Percentiles rank a stretch among this genome's conserved stretches.
Evolutionary conservation across 2,888 invertebrate species (phyloP).

Genomic region (Acanthosepion pharaonis): DNA sequence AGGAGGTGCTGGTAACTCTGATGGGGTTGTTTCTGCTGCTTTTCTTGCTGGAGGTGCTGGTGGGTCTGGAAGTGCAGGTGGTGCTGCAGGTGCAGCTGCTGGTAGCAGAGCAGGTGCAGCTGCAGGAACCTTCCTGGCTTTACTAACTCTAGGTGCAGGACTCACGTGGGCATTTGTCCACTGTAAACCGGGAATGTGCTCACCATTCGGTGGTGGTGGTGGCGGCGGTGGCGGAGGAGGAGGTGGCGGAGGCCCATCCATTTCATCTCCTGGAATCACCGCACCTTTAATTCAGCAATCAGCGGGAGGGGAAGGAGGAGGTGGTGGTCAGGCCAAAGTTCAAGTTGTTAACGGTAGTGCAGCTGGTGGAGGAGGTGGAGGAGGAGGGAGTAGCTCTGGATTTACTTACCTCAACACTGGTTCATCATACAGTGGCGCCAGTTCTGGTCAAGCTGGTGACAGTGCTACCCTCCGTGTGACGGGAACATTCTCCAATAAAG

Average conservation of each 20-base stretch:
- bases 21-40: neutral
- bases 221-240: conserved; percentile 59
- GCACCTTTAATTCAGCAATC: conserved; percentile 48
- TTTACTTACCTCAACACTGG: conserved; percentile 49
- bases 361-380: conserved; percentile 56
- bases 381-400: conserved; percentile 49
- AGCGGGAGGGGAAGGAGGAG: conserved; percentile 51
- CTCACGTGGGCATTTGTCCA: conserved; percentile 67
- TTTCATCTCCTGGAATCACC: conserved; percentile 43
- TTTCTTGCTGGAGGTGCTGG: neutral
- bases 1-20: neutral
- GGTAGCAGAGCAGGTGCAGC: conserved; percentile 50
- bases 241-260: conserved; percentile 55
- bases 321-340: conserved; percentile 55
- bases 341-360: conserved; percentile 52
- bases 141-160: conserved; percentile 54
- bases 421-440: neutral
- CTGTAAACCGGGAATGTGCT: conserved; percentile 68
- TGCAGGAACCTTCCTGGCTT: conserved; percentile 58
- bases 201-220: conserved; percentile 52
- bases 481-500: conserved; percentile 66
- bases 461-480: conserved; percentile 66
- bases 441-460: conserved; percentile 58
- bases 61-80: conserved; percentile 51
- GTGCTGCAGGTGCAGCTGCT: conserved; percentile 52